Base-by-base conservation (phyloP, 2,113 vertebrate genomes). In the Nanorana parkeri region DNA sequence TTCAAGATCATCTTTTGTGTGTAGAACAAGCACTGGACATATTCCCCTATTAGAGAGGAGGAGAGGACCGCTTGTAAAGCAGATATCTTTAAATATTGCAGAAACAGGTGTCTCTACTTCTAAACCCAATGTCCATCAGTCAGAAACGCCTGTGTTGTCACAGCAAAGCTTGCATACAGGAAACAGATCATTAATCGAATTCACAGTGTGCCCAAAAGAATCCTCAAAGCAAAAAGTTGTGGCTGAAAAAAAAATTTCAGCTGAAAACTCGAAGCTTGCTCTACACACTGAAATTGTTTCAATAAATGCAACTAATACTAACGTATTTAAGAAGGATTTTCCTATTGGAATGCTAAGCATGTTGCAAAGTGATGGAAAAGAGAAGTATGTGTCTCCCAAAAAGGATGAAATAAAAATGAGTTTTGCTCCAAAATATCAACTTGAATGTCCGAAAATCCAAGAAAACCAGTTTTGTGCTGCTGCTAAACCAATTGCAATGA, bases 31-130 rank as follows among this genome's bases (percentile, higher is more conserved):
- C 77, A 52, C 84, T 7, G 76, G 92, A 74, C 96, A 96, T 0
- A 93, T 99, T 52, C 96, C 98, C 76, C 93, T 99, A 17, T 93
- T 99, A 79, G 98, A 99, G 90, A 94, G 98, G 78, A 95, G 98
- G 84, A 94, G 98, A 51, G 97, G 98, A 0, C 96, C 98, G 5
- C 91, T 99, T 83, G 94, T 97, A 67, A 93, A 96, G 19, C 98
- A 99, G 47, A 99, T 99, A 93, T 99, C 97, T 87, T 89, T 99
- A 88, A 98, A 96, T 87, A 96, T 99, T 79, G 92, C 95, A 6
- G 97, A 99, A 80, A 94, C 86, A 88, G 94, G 92, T n/a, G 92
- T 93, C 68, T 73, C 93, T 61, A 86, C 90, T 29, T 85, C 84
- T 11, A 94, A 94, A 87, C 85, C 85, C 0, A 81, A 81, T 67